Evolutionary conservation across 2,888 invertebrate genomes (phyloP).

Genomic region (Troides aeacus): DNA sequence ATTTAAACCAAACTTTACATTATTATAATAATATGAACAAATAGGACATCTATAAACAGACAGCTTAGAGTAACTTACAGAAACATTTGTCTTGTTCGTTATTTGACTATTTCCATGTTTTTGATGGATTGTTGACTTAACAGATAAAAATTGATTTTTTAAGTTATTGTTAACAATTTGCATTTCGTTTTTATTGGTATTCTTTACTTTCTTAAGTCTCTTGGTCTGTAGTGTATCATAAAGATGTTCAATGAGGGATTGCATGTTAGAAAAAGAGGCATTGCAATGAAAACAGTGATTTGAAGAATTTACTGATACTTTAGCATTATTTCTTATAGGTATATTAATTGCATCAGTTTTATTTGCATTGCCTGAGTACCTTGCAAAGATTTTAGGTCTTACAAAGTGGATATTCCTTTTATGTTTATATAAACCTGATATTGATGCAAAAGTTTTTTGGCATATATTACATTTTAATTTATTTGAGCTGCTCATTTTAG

Average conservation of each 20-base stretch:
- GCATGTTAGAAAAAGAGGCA: constrained; percentile 46
- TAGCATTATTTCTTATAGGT: constrained; percentile 10
- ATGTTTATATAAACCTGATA: constrained; percentile 41
- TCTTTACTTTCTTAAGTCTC: constrained; percentile 12
- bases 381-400: constrained; percentile 23
- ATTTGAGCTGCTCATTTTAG: constrained; percentile 7
- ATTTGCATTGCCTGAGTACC: constrained; percentile 27
- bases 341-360: constrained; percentile 26
- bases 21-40: constrained; percentile 44
- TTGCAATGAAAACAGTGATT: constrained; percentile 58
- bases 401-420: constrained; percentile 37
- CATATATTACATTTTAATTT: constrained; percentile 43
- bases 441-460: constrained; percentile 33
- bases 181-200: constrained; percentile 8
- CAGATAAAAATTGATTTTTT: not conserved
- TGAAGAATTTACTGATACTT: not conserved
- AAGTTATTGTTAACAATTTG: not conserved
- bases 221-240: constrained; percentile 50
- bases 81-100: not conserved
- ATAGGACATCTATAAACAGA: constrained; percentile 40
- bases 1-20: constrained; percentile 32
- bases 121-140: not conserved
- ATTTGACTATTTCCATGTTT: not conserved
- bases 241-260: constrained; percentile 58
- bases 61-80: not conserved